Base-by-base conservation (phyloP, 2,888 invertebrate species). In the Protodeltote pygarga region DNA sequence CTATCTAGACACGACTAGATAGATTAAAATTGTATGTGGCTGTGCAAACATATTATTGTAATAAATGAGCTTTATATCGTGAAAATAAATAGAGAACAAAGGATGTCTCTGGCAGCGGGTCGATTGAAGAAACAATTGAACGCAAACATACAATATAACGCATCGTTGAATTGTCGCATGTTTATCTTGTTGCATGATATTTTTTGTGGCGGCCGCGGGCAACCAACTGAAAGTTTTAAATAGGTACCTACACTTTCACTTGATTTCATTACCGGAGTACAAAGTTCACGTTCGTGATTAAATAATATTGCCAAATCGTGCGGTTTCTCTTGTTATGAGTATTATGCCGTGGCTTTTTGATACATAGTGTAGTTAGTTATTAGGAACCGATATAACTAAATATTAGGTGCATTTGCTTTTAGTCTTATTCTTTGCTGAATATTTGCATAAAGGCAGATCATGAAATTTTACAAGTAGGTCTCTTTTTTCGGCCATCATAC, bases 171-270 rank as follows among this genome's bases (percentile, higher is more conserved):
- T 9, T 3, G 15, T 53, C 14, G 33, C 37, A 38, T 38, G 34
- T 44, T 38, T 60, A 23, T 32, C 16, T 32, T 39, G 48, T 34
- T 17, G 37, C 24, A 45, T 45, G 32, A 39, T 40, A 47, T 9
- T 13, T 38, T 52, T 65, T 65, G 48, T 52, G 29, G 11, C 33
- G 15, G 19, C 27, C 13, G 31, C 42, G 13, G 25, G 23, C 37
- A 38, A 19, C 15, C 31, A 25, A 53, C 63, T 25, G 65, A 51
- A 59, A 67, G 64, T 63, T 48, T 33, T 46, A 40, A 42, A 44
- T 44, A n/a, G n/a, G n/a, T n/a, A n/a, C n/a, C n/a, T n/a, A 41
- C 28, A 57, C 65, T 68, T 66, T 68, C 65, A 29, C 55, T 38
- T 20, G 14, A 34, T 44, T 64, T 55, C 33, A 50, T 50, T 51